These are phyloP conservation scores for Microtus montanus DNA, from an alignment of 2,113 vertebrate species.

Conservation along the genomic window DNA sequence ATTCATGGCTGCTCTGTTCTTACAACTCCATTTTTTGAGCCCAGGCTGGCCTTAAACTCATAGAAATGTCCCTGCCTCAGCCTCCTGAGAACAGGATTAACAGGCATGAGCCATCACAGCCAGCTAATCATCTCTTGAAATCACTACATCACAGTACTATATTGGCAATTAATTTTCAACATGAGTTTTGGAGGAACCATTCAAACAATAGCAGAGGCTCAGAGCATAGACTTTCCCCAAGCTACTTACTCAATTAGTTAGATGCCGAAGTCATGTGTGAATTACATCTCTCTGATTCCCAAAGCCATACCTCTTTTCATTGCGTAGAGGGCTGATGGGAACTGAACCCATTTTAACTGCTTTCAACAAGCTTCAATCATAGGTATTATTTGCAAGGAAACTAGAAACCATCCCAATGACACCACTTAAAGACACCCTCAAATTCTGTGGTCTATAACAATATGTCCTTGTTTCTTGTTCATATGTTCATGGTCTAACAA, in stretches of 20 bases:
- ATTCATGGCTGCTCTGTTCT: not conserved
- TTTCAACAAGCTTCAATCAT: not conserved
- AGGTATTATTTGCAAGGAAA: constrained; percentile 3
- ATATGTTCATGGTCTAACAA: not conserved
- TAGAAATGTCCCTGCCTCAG: not conserved
- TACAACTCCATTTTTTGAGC: not conserved
- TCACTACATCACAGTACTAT: not conserved
- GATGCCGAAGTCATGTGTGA: not conserved
- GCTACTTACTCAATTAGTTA: not conserved
- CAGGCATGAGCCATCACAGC: not conserved
- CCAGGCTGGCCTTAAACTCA: not conserved
- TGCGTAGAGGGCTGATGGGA: not conserved
- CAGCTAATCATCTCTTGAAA: not conserved
- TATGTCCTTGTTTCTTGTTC: not conserved
- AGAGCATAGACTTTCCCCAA: not conserved
- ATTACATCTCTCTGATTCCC: not conserved
- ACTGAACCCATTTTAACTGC: not conserved
- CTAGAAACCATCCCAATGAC: not conserved
- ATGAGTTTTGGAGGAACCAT: not conserved
- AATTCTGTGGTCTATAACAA: not conserved
- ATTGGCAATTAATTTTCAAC: not conserved
- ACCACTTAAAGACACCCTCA: not conserved
- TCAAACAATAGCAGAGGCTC: not conserved
- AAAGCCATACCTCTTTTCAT: not conserved
- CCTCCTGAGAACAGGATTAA: not conserved